Percentiles rank a stretch among this genome's conserved stretches.
Conservation (phyloP, 35 echinoderm and acorn worm species). For the Hemicentrotus pulcherrimus region DNA sequence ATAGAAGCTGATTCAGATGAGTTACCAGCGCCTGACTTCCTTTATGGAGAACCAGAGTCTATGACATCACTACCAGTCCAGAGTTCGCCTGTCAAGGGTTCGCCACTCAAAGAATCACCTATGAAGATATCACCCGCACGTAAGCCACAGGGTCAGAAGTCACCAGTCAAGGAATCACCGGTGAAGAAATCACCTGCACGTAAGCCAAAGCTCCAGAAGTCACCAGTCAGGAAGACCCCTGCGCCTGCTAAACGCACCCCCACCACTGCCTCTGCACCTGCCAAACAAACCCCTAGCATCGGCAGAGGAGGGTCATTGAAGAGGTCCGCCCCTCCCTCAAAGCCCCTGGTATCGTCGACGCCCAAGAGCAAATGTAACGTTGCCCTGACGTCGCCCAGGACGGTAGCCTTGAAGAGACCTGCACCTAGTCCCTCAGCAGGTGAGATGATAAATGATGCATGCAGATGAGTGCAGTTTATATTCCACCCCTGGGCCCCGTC, state of each 20-base stretch:
- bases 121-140: background rate
- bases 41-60: background rate
- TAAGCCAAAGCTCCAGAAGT: background rate
- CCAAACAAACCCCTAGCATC: background rate
- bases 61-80: background rate
- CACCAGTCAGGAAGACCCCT: background rate
- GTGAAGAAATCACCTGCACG: background rate
- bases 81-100: background rate
- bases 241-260: background rate
- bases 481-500: too few relatives aligned
- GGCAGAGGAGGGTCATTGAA: conserved; percentile 11
- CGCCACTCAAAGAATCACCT: background rate
- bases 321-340: background rate
- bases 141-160: background rate
- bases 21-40: background rate
- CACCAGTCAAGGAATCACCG: background rate
- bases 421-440: background rate
- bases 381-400: background rate
- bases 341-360: background rate
- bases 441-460: background rate
- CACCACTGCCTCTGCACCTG: background rate
- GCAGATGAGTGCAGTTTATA: too few relatives aligned
- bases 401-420: conserved; percentile 26
- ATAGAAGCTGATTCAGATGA: background rate
- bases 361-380: background rate